A percentile compares a stretch with the other conserved stretches of the same genome.
Evolutionary conservation across 2,888 invertebrate species (phyloP).

Genomic region (Buathra laborator): DNA sequence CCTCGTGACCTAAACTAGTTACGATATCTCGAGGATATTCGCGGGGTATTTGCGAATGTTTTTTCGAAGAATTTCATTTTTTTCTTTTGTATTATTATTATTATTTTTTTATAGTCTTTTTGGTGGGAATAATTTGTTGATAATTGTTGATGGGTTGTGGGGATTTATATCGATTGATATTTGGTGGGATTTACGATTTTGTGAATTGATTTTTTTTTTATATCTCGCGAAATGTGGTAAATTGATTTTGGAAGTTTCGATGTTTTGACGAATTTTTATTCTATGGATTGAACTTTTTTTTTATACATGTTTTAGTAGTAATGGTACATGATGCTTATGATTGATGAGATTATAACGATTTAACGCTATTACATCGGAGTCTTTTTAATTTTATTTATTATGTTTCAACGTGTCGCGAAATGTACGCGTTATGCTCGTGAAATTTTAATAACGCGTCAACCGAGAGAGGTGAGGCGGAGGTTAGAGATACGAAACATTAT

Average conservation of each 20-base stretch:
- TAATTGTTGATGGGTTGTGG: not conserved
- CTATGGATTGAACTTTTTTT: not conserved
- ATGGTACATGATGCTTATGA: not conserved
- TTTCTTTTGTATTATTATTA: not conserved
- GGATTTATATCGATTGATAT: not conserved
- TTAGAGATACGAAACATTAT: slow-evolving; percentile 49
- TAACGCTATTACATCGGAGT: not conserved
- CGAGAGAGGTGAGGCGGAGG: not conserved
- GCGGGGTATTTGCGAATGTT: not conserved
- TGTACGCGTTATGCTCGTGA: not conserved
- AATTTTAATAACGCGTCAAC: slow-evolving; percentile 52
- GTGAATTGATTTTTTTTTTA: too few relatives aligned
- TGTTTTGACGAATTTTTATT: not conserved
- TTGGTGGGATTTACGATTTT: too few relatives aligned
- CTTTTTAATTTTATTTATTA: not conserved
- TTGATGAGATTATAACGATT: not conserved
- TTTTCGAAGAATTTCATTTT: too few relatives aligned
- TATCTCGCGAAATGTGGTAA: not conserved
- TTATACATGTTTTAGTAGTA: not conserved
- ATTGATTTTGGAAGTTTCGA: not conserved
- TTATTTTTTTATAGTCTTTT: not conserved
- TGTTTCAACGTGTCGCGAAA: not conserved
- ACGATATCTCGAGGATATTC: not conserved
- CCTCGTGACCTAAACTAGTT: slow-evolving; percentile 13
- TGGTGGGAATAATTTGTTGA: not conserved